Evolutionary conservation across 2,113 vertebrate genomes (phyloP).

Genomic region (Alaudala cheleensis): DNA sequence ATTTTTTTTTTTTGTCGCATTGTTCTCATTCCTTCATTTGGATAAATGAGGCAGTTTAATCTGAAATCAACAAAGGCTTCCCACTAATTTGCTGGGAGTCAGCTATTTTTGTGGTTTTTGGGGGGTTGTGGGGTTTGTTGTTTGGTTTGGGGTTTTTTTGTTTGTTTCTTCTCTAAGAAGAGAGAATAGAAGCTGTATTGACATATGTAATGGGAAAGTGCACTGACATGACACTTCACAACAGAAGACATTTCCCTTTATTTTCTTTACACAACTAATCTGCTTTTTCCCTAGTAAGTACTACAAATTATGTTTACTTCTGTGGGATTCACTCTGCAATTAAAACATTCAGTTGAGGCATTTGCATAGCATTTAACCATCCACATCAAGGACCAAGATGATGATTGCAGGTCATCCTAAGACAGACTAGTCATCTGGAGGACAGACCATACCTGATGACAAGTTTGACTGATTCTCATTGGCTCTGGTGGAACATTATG

Average conservation of each 20-base stretch:
- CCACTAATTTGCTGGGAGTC: background rate
- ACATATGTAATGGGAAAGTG: background rate
- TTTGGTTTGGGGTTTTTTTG: background rate
- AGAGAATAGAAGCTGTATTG: background rate
- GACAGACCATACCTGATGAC: background rate
- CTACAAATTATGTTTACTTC: background rate
- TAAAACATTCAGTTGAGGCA: background rate
- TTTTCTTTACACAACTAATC: background rate
- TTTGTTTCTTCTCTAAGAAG: background rate
- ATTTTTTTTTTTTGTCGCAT: background rate
- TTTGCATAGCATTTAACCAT: background rate
- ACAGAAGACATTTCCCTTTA: background rate
- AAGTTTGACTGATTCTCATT: background rate
- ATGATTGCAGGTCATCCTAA: background rate
- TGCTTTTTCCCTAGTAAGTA: background rate
- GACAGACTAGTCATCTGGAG: background rate
- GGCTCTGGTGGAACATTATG: background rate
- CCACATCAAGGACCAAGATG: fast-evolving
- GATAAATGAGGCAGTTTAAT: background rate
- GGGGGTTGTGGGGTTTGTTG: background rate
- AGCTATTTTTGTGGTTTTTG: background rate
- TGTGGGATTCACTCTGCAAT: background rate
- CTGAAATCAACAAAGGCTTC: background rate
- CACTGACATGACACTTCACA: no score
- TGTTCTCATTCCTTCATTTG: background rate